Conservation (phyloP, 2,888 invertebrate species). For the Eristalis tenax region DNA sequence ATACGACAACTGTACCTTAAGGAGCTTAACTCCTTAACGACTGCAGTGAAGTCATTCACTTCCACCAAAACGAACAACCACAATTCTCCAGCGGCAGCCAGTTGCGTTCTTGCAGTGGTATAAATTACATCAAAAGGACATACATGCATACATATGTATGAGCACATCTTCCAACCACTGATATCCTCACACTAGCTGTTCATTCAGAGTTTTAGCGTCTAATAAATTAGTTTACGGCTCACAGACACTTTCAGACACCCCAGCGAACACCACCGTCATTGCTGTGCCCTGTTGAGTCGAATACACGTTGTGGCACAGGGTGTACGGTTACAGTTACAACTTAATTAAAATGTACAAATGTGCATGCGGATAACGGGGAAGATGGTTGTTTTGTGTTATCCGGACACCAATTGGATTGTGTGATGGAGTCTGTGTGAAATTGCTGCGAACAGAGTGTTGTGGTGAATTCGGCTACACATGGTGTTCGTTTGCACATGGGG, state of each 20-base stretch:
- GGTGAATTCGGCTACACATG: too few species aligned
- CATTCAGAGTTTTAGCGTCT: constrained; percentile 25
- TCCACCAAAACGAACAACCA: neutral
- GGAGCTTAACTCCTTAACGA: constrained; percentile 3
- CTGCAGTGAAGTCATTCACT: neutral
- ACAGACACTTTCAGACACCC: constrained; percentile 7
- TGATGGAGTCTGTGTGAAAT: neutral
- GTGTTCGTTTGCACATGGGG: too few species aligned
- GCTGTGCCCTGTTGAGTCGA: neutral
- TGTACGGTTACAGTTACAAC: constrained; percentile 15
- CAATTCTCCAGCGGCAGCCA: neutral
- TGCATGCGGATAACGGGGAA: constrained; percentile 9
- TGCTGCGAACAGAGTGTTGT: neutral
- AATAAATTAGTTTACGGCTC: constrained; percentile 43
- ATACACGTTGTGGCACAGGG: neutral
- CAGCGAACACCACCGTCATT: neutral
- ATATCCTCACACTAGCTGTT: constrained; percentile 27
- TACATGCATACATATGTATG: neutral
- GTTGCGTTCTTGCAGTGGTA: constrained; percentile 11
- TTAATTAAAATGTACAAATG: constrained; percentile 42
- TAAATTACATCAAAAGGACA: constrained; percentile 43
- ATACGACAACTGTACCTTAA: neutral
- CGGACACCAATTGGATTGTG: neutral
- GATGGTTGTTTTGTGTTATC: neutral
- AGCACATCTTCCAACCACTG: constrained; percentile 7